Conservation (phyloP, 2,113 vertebrate genomes). For the Bubalus kerabau region DNA sequence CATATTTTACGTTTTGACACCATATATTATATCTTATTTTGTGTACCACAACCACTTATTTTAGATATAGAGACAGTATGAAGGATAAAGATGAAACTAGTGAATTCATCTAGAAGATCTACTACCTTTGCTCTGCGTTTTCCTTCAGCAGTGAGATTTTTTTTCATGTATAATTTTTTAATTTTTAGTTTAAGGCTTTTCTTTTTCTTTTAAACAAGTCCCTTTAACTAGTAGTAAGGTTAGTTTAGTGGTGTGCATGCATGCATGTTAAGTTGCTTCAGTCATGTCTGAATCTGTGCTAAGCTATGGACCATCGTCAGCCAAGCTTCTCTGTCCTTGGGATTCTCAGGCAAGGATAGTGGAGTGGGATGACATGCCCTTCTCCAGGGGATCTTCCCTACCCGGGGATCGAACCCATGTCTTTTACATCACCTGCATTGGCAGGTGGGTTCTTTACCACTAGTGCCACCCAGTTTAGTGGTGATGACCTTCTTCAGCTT, state of each 20-base stretch:
- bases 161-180: background rate
- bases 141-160: background rate
- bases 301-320: background rate
- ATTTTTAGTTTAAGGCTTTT: background rate
- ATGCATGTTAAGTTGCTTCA: background rate
- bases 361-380: background rate
- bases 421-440: background rate
- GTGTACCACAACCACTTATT: background rate
- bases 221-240: background rate
- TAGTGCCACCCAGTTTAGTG: background rate
- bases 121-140: background rate
- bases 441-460: background rate
- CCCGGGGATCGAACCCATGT: background rate
- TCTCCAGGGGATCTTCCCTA: background rate
- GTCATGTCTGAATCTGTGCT: background rate
- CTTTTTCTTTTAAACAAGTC: background rate
- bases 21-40: background rate
- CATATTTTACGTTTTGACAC: background rate
- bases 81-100: background rate
- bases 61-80: background rate
- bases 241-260: background rate
- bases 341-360: background rate
- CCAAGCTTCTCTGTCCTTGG: background rate
- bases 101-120: background rate
- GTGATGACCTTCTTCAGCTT: background rate